Evolutionary conservation across 2,888 invertebrate species (phyloP).

Genomic region (Nephrotoma flavescens): DNA sequence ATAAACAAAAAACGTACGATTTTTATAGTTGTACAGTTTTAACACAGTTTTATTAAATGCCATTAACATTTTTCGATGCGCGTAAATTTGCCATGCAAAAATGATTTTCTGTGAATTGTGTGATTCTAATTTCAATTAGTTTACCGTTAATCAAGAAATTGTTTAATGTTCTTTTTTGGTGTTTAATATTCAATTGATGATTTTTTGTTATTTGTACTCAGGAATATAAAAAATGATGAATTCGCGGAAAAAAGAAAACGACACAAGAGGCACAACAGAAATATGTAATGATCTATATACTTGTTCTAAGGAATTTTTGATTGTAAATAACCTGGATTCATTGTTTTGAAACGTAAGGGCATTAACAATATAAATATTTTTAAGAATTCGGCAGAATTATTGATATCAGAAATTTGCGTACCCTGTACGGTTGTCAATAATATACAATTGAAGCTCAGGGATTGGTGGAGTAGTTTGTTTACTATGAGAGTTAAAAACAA

Average conservation of each 20-base stretch:
- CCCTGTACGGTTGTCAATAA: too few species aligned
- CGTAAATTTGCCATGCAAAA: not conserved
- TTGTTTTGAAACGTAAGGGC: too few species aligned
- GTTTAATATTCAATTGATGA: not conserved
- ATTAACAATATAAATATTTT: too few species aligned
- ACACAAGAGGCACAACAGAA: not conserved
- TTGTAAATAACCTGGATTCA: too few species aligned
- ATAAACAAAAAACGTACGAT: not conserved
- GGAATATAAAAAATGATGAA: not conserved
- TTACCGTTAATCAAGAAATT: not conserved
- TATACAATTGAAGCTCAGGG: too few species aligned
- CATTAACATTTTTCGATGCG: not conserved
- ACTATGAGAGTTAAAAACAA: too few species aligned
- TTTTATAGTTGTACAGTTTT: not conserved
- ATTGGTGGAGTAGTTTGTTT: too few species aligned
- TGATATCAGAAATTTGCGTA: too few species aligned
- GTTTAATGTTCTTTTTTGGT: not conserved
- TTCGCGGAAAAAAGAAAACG: not conserved
- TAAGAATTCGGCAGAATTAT: too few species aligned
- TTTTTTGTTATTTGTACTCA: not conserved
- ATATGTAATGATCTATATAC: too few species aligned
- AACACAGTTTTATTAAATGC: not conserved
- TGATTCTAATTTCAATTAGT: not conserved
- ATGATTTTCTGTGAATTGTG: not conserved
- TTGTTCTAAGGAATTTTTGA: too few species aligned